These are phyloP conservation scores for Carcharodon carcharias DNA, from an alignment of 2,797 vertebrate genomes.

Conservation along the genomic window DNA sequence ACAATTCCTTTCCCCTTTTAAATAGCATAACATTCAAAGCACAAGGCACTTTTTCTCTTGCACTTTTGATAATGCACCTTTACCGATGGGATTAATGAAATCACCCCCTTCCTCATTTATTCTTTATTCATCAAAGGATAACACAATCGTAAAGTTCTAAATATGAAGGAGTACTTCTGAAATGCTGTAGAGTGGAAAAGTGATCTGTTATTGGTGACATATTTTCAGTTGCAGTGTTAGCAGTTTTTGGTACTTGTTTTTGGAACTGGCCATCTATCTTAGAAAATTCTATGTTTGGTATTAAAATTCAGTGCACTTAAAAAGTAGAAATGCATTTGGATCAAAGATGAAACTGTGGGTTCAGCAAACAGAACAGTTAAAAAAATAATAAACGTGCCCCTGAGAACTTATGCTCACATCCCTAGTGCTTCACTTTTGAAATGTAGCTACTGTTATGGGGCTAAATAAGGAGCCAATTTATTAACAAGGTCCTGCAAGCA, in stretches of 20 bases:
- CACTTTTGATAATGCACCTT: neutral
- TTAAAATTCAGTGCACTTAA: neutral
- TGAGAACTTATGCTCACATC: no score
- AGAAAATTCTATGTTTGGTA: neutral
- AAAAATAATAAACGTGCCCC: no score
- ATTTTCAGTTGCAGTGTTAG: no score
- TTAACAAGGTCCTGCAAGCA: no score
- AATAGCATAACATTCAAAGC: no score
- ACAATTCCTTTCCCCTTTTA: neutral
- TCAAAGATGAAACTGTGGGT: neutral
- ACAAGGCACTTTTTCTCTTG: neutral
- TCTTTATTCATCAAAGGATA: neutral
- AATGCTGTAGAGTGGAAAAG: neutral
- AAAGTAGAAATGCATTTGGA: neutral
- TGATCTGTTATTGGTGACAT: neutral
- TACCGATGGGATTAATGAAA: neutral
- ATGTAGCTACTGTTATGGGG: no score
- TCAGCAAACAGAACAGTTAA: neutral
- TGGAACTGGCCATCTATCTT: neutral
- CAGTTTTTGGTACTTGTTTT: neutral
- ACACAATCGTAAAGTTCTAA: neutral
- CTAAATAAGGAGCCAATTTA: no score
- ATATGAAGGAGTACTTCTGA: neutral
- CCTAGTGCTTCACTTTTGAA: no score
- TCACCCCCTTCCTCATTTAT: neutral